A percentile compares a stretch with the other conserved stretches of the same genome.
phyloP scores from a whole-genome alignment of 2,797 vertebrate genomes.

The Pipistrellus pygmaeus region DNA sequence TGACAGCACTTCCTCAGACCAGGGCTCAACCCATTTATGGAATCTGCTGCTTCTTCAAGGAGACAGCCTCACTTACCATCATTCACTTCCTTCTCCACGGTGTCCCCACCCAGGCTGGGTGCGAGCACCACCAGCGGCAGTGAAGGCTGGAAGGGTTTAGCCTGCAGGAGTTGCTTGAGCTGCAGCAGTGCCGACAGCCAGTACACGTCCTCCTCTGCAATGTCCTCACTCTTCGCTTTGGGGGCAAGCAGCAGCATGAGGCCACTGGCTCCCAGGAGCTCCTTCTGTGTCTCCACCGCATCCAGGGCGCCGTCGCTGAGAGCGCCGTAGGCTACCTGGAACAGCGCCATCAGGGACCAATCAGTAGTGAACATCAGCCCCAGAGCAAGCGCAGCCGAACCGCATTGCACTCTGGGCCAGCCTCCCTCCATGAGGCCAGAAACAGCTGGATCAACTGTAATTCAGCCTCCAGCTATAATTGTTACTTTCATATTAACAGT shows the following conservation, averaged over 20 bases:
- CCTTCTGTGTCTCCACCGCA: slow-evolving; percentile 88
- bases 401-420: too few relatives aligned
- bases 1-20: background rate
- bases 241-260: slow-evolving; percentile 93
- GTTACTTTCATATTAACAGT: background rate
- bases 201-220: slow-evolving; percentile 91
- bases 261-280: slow-evolving; percentile 93
- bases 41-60: fast-evolving
- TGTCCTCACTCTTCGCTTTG: slow-evolving; percentile 73
- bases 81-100: slow-evolving; percentile 86
- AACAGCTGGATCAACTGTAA: background rate
- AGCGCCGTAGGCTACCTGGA: slow-evolving; percentile 91
- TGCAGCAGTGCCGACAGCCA: slow-evolving; percentile 95
- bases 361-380: background rate
- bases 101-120: slow-evolving; percentile 82
- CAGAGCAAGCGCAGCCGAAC: background rate
- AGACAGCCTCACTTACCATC: slow-evolving; percentile 88
- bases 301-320: slow-evolving; percentile 89
- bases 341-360: too few relatives aligned
- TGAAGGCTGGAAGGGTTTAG: slow-evolving; percentile 91
- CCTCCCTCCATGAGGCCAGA: background rate
- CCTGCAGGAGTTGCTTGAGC: slow-evolving; percentile 95
- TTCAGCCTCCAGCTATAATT: background rate
- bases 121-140: slow-evolving; percentile 93
- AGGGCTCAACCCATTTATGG: background rate